Evolutionary conservation across 2,113 vertebrate species (phyloP), one percentile per base, ranked within the genome.

Genomic region (Psittacara wagleri): DNA sequence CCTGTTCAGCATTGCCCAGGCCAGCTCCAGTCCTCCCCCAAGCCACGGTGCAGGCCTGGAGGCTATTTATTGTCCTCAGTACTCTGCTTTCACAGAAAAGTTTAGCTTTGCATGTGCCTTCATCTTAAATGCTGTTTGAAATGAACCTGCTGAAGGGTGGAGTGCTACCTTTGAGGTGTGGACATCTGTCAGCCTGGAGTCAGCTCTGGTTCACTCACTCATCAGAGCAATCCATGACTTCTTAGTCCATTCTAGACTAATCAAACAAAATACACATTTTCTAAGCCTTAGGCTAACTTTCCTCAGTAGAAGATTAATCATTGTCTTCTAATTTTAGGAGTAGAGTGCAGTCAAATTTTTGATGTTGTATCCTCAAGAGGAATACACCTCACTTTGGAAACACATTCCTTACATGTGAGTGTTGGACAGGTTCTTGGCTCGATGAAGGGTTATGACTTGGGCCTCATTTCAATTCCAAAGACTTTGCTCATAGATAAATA

Each of bases 1-100:
- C 19, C 14, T 73, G 51, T 37, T 81, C 33, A 77, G 29, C 35
- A 39, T 62, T 0, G 0, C 33, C 22, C 20, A 35, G 33, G 33
- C 9, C 20, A 59, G 57, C 29, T 89, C 3, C 0, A 22, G 17
- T 69, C 63, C 15, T 33, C 11, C 80, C 22, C 48, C 28, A 49
- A 37, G 37, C 28, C 0, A 0, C 1, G 0, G 5, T 43, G 19
- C 76, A 46, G 27, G 13, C 9, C 33, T 73, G 11, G 16, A 2
- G 5, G 28, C 31, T 46, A 0, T 29, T 55, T 33, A 7, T 13
- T 55, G 25, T 44, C 23, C 23, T 29, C 64, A 63, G 59, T 24
- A 44, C 1, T 0, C 17, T 62, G 6, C 44, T 89, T 41, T 27
- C 37, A 61, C 35, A 81, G 59, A 7, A 5, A 10, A 31, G 39